Evolutionary conservation across 2,888 invertebrate species (phyloP).

Genomic region (Automeris io): DNA sequence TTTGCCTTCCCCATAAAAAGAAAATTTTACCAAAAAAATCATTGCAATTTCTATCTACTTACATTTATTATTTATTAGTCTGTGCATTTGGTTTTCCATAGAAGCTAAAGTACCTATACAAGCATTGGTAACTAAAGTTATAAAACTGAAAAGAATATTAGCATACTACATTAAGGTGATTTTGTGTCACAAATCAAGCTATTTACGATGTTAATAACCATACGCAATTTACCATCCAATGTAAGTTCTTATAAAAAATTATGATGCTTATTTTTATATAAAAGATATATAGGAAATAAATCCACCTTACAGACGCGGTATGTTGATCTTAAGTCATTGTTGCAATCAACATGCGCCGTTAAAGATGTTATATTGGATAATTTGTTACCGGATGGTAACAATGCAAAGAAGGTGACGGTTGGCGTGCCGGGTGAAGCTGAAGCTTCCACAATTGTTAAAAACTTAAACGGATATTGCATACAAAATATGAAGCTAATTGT

Average conservation of each 20-base stretch:
- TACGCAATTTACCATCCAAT: constrained; percentile 11
- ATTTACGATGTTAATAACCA: constrained; percentile 4
- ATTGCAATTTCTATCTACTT: too few species aligned
- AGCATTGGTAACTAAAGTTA: too few species aligned
- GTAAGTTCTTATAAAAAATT: neutral
- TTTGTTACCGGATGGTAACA: constrained; percentile 20
- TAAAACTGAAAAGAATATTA: too few species aligned
- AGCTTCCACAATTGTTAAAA: constrained; percentile 24
- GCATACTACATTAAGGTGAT: too few species aligned
- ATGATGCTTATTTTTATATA: neutral
- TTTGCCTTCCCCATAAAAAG: too few species aligned
- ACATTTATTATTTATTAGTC: too few species aligned
- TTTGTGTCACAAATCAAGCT: too few species aligned
- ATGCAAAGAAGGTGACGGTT: constrained; percentile 25
- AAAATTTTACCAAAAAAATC: too few species aligned
- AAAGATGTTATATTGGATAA: constrained; percentile 30
- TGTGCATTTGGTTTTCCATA: too few species aligned
- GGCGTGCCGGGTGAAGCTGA: constrained; percentile 31
- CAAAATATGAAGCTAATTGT: constrained; percentile 24
- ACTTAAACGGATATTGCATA: constrained; percentile 25
- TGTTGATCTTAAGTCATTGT: constrained; percentile 22
- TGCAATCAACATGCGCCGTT: constrained; percentile 27
- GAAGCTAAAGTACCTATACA: too few species aligned
- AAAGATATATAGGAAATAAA: too few species aligned
- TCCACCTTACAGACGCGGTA: constrained; percentile 20